phyloP scores from a whole-genome alignment of 2,888 invertebrate genomes.

The Meloe dianella region DNA sequence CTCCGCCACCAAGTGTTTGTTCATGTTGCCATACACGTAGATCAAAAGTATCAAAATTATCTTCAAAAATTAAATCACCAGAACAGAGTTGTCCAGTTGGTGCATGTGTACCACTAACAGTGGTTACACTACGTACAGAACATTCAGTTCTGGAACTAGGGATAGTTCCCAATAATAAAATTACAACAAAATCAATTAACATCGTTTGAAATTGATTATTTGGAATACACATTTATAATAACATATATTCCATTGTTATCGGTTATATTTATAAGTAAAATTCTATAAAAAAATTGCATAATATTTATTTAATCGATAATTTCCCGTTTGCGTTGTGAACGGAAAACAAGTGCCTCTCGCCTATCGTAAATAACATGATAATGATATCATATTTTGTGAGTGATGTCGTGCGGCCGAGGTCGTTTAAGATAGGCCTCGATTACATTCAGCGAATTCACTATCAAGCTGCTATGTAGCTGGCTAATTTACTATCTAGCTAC shows the following conservation, averaged over 20 bases:
- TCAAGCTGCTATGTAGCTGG: no score
- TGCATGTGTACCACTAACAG: conserved; percentile 63
- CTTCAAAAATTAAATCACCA: conserved; percentile 68
- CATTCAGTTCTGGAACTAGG: conserved; percentile 46
- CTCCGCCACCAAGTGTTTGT: conserved; percentile 69
- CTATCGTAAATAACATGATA: no score
- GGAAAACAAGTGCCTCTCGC: no score
- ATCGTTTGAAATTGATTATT: background rate
- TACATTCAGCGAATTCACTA: no score
- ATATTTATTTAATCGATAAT: no score
- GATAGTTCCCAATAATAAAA: conserved; percentile 13
- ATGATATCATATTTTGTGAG: no score
- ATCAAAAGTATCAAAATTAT: conserved; percentile 67
- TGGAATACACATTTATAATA: background rate
- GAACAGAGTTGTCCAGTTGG: conserved; percentile 60
- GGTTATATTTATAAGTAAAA: background rate
- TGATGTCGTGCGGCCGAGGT: no score
- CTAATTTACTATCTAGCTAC: no score
- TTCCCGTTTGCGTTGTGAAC: no score
- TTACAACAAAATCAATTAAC: background rate
- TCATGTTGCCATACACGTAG: conserved; percentile 71
- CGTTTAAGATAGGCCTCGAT: no score
- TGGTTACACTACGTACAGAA: conserved; percentile 58
- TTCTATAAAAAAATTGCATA: no score
- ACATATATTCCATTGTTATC: background rate